Evolutionary conservation across 2,797 vertebrate genomes (phyloP), one percentile per base, ranked within the genome.

Genomic region (Pagetopsis macropterus): DNA sequence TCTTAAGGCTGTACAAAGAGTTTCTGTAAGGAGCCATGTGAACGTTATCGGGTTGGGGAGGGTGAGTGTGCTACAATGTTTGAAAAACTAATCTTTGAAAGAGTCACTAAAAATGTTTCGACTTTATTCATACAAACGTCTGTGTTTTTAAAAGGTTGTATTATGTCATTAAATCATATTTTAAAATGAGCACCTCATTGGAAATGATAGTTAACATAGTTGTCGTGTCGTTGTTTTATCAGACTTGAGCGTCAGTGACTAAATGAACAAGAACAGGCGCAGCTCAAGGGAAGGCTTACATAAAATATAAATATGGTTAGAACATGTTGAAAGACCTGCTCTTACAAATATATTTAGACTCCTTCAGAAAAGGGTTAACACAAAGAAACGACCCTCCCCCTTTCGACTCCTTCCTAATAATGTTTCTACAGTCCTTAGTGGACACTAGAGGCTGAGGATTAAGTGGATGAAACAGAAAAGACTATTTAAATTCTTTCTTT

Each of bases 391-490:
- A 27, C 43, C 16, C 15, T 31, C n/a, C 9, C 31, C 19, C 7
- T 23, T 48, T 33, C 8, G 33, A 37, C 6, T 3, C 23, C 16
- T 1, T 15, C 5, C 12, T 45, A 16, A 27, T 54, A 2, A 52
- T 16, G 48, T 31, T 40, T 1, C 8, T 33, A 56, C 10, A 52
- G 13, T 14, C 19, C 14, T 37, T 9, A 37, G 33, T 9, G 33
- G 33, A 37, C 11, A 48, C 11, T 17, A 37, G 9, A 37, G 27
- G 19, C 9, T 66, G 19, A 52, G 58, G 14, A 33, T 19, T 16
- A 33, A 62, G 12, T 56, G 9, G 69, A 37, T 62, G 55, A 67
- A 63, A 59, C 2, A n/a, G 15, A 64, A 65, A 52, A 12, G 11
- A 55, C 40, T 33, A 23, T 67, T 57, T 59, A 44, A n/a, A 33